These are phyloP conservation scores for Daboia siamensis DNA, from an alignment of 2,113 vertebrate species.

Conservation along the genomic window DNA sequence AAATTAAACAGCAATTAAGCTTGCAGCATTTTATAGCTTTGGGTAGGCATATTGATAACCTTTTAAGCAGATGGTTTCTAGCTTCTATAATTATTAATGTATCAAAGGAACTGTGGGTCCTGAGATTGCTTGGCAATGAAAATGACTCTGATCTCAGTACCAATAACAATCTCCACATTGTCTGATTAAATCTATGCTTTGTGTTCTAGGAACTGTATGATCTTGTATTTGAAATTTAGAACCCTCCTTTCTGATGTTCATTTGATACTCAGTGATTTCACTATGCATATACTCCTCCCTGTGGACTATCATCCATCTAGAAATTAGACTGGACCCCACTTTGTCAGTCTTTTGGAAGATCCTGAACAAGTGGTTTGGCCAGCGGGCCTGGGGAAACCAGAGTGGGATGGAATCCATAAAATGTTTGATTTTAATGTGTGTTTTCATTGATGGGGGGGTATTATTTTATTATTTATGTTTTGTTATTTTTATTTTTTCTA, in stretches of 20 bases:
- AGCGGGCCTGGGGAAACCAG: too few relatives aligned
- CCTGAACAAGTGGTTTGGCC: too few relatives aligned
- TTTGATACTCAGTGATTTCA: not conserved
- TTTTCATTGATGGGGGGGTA: too few relatives aligned
- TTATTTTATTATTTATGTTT: too few relatives aligned
- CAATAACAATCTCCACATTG: not conserved
- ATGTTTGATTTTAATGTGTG: too few relatives aligned
- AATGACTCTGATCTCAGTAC: slow-evolving; percentile 24
- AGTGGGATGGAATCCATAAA: too few relatives aligned
- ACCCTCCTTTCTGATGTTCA: not conserved
- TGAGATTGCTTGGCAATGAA: slow-evolving; percentile 33
- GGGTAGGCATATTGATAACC: not conserved
- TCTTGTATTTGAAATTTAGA: not conserved
- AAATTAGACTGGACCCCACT: too few relatives aligned
- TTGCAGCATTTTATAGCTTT: slow-evolving; percentile 12
- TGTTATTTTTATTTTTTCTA: too few relatives aligned
- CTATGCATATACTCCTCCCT: too few relatives aligned
- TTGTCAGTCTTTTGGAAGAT: too few relatives aligned
- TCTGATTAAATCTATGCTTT: not conserved
- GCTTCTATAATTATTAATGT: slow-evolving; percentile 33
- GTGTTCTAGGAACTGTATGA: not conserved
- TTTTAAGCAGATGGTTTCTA: slow-evolving; percentile 26
- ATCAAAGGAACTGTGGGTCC: slow-evolving; percentile 24
- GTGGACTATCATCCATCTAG: too few relatives aligned
- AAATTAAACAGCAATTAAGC: slow-evolving; percentile 38